These are phyloP conservation scores for Pithecia hirsuta DNA, from an alignment of 2,797 vertebrate genomes.

Conservation along the genomic window DNA sequence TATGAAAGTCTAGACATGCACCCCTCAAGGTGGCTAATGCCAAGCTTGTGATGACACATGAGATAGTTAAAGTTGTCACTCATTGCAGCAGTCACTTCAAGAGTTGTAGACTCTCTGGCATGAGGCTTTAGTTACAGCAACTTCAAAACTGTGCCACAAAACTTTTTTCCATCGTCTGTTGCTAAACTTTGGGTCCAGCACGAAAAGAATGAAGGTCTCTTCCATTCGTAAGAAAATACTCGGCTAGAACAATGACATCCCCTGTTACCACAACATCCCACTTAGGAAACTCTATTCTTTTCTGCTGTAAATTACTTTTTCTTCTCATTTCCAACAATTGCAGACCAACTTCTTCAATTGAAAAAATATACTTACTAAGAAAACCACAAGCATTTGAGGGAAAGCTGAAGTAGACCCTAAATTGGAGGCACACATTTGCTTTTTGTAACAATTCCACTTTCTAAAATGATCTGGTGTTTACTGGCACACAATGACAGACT, in stretches of 20 bases:
- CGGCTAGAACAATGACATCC: background rate
- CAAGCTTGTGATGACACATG: background rate
- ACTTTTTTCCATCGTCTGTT: background rate
- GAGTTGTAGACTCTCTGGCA: background rate
- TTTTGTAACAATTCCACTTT: constrained; percentile 42
- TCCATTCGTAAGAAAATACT: background rate
- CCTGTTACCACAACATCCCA: background rate
- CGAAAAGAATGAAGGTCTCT: constrained; percentile 3
- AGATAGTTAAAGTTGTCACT: background rate
- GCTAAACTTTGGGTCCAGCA: background rate
- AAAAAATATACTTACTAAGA: constrained; percentile 1
- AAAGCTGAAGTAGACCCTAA: constrained; percentile 31
- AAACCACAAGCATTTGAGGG: constrained; percentile 28
- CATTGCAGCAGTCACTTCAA: background rate
- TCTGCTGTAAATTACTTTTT: constrained; percentile 20
- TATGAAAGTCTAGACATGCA: background rate
- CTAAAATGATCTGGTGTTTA: constrained; percentile 16
- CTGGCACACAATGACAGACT: background rate
- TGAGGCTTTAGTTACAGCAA: background rate
- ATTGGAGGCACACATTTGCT: constrained; percentile 27
- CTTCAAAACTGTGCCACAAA: background rate
- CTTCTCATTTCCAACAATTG: constrained; percentile 15
- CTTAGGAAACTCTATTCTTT: background rate
- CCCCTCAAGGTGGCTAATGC: background rate
- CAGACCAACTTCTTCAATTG: constrained; percentile 21